Conservation (phyloP, 2,888 invertebrate genomes). For the Himalopsyche tibetana region DNA sequence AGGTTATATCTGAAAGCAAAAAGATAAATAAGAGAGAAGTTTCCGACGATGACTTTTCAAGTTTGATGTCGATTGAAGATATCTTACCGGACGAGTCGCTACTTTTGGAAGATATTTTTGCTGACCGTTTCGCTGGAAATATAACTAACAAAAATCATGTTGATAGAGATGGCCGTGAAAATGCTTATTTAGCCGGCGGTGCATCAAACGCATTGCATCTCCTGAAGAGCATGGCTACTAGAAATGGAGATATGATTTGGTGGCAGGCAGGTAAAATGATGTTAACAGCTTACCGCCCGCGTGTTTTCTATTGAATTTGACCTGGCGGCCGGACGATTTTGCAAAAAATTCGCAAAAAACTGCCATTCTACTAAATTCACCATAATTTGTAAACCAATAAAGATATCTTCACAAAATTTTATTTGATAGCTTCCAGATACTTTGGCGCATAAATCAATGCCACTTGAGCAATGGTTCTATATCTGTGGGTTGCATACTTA, state of each 20-base stretch:
- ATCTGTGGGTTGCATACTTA: no score
- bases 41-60: not conserved
- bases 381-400: no score
- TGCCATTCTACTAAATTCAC: no score
- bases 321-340: no score
- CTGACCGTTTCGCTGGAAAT: slow-evolving; percentile 14
- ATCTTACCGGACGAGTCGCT: not conserved
- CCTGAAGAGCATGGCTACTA: slow-evolving; percentile 69
- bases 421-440: no score
- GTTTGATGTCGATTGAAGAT: not conserved
- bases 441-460: no score
- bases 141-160: slow-evolving; percentile 14
- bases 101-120: not conserved
- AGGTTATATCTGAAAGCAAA: slow-evolving; percentile 53
- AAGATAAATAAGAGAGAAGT: slow-evolving; percentile 44
- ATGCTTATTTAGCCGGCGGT: slow-evolving; percentile 59
- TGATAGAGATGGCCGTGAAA: slow-evolving; percentile 35
- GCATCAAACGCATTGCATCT: slow-evolving; percentile 72
- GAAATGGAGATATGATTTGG: slow-evolving; percentile 81
- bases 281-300: no score
- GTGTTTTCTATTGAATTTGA: no score
- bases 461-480: no score
- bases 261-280: slow-evolving; percentile 84
- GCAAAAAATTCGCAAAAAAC: no score
- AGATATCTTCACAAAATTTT: no score